Percentiles rank a stretch among this genome's conserved stretches.
Evolutionary conservation across 2,888 invertebrate genomes (phyloP).

Genomic region (Cheilosia impressa): DNA sequence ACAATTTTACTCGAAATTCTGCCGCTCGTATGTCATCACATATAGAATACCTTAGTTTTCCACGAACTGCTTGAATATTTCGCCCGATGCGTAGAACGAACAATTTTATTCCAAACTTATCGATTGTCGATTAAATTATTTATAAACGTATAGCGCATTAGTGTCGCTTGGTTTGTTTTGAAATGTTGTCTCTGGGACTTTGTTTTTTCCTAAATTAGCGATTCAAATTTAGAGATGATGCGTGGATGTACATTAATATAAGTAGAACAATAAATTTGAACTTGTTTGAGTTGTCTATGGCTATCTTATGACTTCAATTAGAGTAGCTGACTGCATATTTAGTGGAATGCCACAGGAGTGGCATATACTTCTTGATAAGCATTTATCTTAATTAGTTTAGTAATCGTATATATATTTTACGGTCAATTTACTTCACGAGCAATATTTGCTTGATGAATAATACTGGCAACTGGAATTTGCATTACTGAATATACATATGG

Average conservation of each 20-base stretch:
- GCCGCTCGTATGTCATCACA: too few species aligned
- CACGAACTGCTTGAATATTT: too few species aligned
- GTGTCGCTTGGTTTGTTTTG: background rate
- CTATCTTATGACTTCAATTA: background rate
- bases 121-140: background rate
- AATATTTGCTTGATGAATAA: background rate
- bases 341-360: background rate
- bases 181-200: background rate
- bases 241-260: background rate
- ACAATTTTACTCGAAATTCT: too few species aligned
- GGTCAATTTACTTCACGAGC: background rate
- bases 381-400: slow-evolving; percentile 1
- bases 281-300: background rate
- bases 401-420: background rate
- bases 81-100: too few species aligned
- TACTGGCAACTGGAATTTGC: background rate
- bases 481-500: background rate
- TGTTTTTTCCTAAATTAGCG: background rate
- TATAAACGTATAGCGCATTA: background rate
- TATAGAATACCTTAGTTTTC: too few species aligned
- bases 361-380: background rate
- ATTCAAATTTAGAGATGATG: background rate
- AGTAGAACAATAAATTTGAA: background rate
- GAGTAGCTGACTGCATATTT: background rate
- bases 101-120: background rate